Base-by-base conservation (phyloP, 2,113 vertebrate genomes). In the Sciurus niger region DNA sequence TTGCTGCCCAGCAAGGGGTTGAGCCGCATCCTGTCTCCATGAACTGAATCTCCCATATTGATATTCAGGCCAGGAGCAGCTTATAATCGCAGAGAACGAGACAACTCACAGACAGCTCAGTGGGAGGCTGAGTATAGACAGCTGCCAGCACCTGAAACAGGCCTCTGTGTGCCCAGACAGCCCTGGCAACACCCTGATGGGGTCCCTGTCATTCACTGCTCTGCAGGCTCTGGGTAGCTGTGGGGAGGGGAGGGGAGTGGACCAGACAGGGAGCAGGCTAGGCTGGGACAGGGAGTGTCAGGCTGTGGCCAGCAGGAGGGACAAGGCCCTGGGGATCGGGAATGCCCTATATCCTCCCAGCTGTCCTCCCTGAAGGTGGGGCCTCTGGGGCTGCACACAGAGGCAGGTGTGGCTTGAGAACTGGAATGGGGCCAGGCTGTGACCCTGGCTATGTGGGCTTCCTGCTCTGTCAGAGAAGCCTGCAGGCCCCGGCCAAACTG, bases 131-230 rank as follows among this genome's bases (percentile, higher is more conserved):
- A 55, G 70, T 30, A 37, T 82, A 89, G 86, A 80, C 18, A 94
- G 93, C 96, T 95, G 96, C 92, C 97, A 97, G 77, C 97, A 96
- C 74, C 70, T 32, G 70, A 32, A 88, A 51, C 7, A 60, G 92
- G 97, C 96, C 96, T 96, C 93, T 97, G 97, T 97, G 93, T 53
- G 87, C 96, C 92, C 77, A 82, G 96, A 94, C 93, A 85, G 97
- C 73, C 89, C 55, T 51, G 24, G 94, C 72, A 77, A 92, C 96
- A 40, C 90, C 58, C 93, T 68, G 40, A 40, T 3, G 60, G 85
- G n/a, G 90, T 25, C 74, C 60, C 43, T 46, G 7, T 84, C 93
- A 34, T 80, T 76, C 90, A 1, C 3, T 13, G 78, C 55, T 93
- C 65, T 6, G 72, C 24, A n/a, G 92, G 63, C 94, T 46, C 8